Base-by-base conservation (phyloP, 2,797 vertebrate genomes). In the Gymnocypris eckloni region DNA sequence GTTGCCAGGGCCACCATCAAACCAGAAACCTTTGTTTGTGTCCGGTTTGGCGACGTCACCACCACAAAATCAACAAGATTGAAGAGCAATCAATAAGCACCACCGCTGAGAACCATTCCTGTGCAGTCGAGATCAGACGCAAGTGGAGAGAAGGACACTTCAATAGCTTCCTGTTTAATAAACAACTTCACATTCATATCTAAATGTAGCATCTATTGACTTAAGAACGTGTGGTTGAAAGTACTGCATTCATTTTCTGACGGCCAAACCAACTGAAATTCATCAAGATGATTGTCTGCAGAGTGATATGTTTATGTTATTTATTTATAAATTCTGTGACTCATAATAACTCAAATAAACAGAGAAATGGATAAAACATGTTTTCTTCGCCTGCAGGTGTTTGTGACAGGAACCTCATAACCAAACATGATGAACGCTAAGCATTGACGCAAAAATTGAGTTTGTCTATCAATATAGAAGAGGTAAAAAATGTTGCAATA, bases 381-480 rank as follows among this genome's bases (percentile, higher is more conserved):
- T 18, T 33, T 80, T 83, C 61, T 66, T 69, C 83, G 83, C 84
- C 86, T 77, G 77, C 75, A 79, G 87, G 84, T 82, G 77, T 86
- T 83, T 48, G 52, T 79, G 76, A 82, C 81, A 79, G 67, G n/a
- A 77, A 61, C 45, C 83, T 87, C 86, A 84, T 87, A 87, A 84
- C 71, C 73, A 90, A 91, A 90, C 86, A 93, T 3, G 76, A 89
- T 88, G 85, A 75, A 43, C 81, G 70, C 45, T 83, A 90, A 90
- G 79, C 84, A 88, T 86, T 79, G 91, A 91, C 91, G 90, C 87
- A 84, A 88, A 88, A 89, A 80, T 86, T 90, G 64, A 81, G 85
- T 86, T 66, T 87, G 90, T 86, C 87, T 88, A 92, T 94, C 92
- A 90, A 92, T 92, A 91, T 41, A 81, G 15, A 59, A 81, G 43